A percentile compares a stretch with the other conserved stretches of the same genome.
These are phyloP conservation scores for Monopterus albus DNA, from an alignment of 2,113 vertebrate species.

Conservation along the genomic window DNA sequence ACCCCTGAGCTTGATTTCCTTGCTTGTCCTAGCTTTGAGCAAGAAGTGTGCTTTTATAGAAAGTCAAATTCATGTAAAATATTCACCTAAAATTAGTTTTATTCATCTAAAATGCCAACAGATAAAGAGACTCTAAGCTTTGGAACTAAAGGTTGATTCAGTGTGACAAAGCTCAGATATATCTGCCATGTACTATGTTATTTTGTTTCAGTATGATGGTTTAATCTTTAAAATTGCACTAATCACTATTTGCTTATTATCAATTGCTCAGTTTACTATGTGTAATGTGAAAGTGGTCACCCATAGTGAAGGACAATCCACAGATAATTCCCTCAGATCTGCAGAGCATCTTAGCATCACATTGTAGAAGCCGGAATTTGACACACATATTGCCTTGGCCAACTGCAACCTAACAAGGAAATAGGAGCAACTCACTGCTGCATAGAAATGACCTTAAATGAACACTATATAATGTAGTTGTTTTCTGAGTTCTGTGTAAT, in stretches of 20 bases:
- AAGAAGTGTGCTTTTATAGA: not conserved
- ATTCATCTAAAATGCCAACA: no score
- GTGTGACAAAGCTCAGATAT: not conserved
- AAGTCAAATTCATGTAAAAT: not conserved
- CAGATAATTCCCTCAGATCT: no score
- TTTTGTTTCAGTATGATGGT: not conserved
- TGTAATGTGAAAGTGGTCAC: no score
- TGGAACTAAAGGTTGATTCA: no score
- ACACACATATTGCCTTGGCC: not conserved
- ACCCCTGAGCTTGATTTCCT: not conserved
- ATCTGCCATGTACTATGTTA: not conserved
- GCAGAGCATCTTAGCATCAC: no score
- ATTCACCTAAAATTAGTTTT: no score
- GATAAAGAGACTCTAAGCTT: not conserved
- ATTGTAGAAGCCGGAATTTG: no score
- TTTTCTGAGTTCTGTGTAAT: no score
- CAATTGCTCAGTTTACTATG: not conserved
- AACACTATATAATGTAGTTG: no score
- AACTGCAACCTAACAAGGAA: not conserved
- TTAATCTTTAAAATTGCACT: not conserved
- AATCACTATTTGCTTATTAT: not conserved
- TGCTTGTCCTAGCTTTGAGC: not conserved
- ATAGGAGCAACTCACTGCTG: not conserved
- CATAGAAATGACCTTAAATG: not conserved
- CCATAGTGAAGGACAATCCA: no score